Evolutionary conservation across 2,888 invertebrate species (phyloP).

Genomic region (Diadromus collaris): DNA sequence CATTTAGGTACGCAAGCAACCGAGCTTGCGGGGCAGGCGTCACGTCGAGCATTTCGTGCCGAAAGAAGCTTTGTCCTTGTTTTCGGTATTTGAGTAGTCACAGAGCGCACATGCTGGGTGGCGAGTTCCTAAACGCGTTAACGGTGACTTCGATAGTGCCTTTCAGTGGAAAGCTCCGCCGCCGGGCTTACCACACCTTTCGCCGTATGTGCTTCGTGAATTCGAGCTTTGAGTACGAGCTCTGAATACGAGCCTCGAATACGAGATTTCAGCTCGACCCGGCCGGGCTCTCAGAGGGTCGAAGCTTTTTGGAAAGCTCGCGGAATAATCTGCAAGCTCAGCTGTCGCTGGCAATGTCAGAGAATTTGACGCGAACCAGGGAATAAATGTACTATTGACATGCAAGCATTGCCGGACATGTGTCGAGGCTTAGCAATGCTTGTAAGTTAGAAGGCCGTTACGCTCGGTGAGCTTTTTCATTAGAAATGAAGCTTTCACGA

Average conservation of each 20-base stretch:
- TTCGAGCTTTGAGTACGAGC: conserved; percentile 15
- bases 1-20: not conserved
- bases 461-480: not conserved
- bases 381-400: not conserved
- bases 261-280: not conserved
- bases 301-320: not conserved
- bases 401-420: too few relatives aligned
- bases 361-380: not conserved
- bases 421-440: not conserved
- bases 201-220: conserved; percentile 32
- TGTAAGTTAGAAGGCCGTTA: not conserved
- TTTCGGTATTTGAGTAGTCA: conserved; percentile 31
- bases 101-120: not conserved
- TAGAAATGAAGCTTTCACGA: not conserved
- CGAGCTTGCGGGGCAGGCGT: conserved; percentile 15
- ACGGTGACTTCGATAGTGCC: conserved; percentile 27
- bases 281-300: not conserved
- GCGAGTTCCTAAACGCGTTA: conserved; percentile 42
- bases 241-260: too few relatives aligned
- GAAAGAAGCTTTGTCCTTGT: conserved; percentile 29
- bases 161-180: conserved; percentile 17
- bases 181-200: conserved; percentile 26
- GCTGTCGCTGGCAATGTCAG: not conserved
- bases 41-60: conserved; percentile 25
- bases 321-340: not conserved